These are phyloP conservation scores for Agrochola macilenta DNA, from an alignment of 2,888 invertebrate species.

Conservation along the genomic window DNA sequence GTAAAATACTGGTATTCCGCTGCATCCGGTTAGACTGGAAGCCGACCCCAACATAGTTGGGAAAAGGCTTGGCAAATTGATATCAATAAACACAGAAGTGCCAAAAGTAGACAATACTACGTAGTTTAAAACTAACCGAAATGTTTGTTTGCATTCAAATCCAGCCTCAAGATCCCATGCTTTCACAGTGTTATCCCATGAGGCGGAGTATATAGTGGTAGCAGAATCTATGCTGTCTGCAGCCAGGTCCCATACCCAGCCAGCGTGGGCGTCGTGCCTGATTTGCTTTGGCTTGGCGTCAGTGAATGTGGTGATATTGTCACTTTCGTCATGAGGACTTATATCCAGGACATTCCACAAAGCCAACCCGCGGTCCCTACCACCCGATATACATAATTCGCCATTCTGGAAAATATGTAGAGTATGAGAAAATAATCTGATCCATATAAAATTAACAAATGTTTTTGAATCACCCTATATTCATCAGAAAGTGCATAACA, in stretches of 20 bases:
- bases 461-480: background rate
- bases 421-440: constrained; percentile 1
- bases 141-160: constrained; percentile 85
- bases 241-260: constrained; percentile 92
- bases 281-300: constrained; percentile 79
- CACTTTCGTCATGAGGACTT: constrained; percentile 73
- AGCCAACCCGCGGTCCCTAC: constrained; percentile 90
- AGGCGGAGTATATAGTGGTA: constrained; percentile 90
- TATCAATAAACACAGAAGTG: background rate
- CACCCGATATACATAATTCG: constrained; percentile 90
- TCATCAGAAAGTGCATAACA: background rate
- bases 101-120: background rate
- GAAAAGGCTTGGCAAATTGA: too few relatives aligned
- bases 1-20: too few relatives aligned
- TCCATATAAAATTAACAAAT: background rate
- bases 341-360: constrained; percentile 87
- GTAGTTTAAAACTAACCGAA: constrained; percentile 78
- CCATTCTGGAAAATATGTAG: constrained; percentile 81
- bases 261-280: constrained; percentile 89
- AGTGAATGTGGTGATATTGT: constrained; percentile 72
- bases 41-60: too few relatives aligned
- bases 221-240: constrained; percentile 82
- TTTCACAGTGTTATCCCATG: constrained; percentile 91
- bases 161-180: constrained; percentile 88
- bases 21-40: too few relatives aligned